Base-by-base conservation (phyloP, 2,113 vertebrate species). In the Pelusios castaneus region DNA sequence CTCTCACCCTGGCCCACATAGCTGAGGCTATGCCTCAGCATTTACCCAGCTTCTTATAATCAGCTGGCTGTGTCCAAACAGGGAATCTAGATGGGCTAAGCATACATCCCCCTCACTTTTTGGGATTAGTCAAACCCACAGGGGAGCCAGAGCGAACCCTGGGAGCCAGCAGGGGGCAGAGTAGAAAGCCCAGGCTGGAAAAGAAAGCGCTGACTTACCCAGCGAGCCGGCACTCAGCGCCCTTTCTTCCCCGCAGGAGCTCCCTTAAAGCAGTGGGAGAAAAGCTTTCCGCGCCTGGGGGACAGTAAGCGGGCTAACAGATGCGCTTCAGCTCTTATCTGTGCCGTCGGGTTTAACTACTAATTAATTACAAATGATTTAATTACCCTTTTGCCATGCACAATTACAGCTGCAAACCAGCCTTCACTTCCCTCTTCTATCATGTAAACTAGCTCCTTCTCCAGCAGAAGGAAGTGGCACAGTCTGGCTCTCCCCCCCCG, bases 281-380 rank as follows among this genome's bases (percentile, higher is more conserved):
- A 4, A 25, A 22, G 55, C 82, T 25, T 5, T 7, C 22, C 45
- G 70, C 73, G n/a, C 54, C 10, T 10, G 1, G 19, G 27, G 77
- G 10, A 3, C 10, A 82, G 90, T 45, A 76, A 45, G 29, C 7
- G 34, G 54, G 49, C 51, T 89, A 38, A 38, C 0, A 87, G 77
- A 86, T 3, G 1, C 5, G 63, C 67, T 41, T 55, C 89, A 77
- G 75, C 91, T 94, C 45, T 87, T 70, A 80, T 60, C 82, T 76
- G 49, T 3, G 87, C 94, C 79, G 91, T 77, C 94, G 79, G 85
- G 76, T 95, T 95, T 92, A 96, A 95, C 93, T 95, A 38, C 88
- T 97, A 97, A 98, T 97, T 95, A 95, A 95, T 95, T 95, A 97
- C 95, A 96, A 95, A 97, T 90, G 14, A 91, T 93, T 98, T 98